Percentiles rank a stretch among this genome's conserved stretches.
Conservation (phyloP, 2,113 vertebrate species). For the Mormyrus iriodes region DNA sequence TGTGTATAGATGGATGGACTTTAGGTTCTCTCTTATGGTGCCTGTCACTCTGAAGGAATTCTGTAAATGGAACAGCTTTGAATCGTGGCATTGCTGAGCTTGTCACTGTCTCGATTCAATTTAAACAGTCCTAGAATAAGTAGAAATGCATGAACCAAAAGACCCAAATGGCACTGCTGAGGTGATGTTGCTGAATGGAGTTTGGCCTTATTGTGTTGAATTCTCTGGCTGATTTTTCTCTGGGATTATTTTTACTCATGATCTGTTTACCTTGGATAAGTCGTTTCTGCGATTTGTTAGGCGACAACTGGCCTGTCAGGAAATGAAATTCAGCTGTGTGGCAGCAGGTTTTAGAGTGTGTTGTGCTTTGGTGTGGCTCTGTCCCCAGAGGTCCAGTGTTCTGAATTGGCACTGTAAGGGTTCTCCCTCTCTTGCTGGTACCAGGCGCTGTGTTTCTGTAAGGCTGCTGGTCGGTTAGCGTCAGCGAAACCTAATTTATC, state of each 20-base stretch:
- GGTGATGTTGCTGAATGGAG: not conserved
- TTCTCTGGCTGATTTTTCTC: not conserved
- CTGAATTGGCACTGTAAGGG: not conserved
- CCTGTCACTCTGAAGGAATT: not conserved
- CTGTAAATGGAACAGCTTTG: not conserved
- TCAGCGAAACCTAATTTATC: not conserved
- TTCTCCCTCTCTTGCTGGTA: not conserved
- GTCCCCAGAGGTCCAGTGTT: not conserved
- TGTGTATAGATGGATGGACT: not conserved
- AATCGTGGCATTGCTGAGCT: not conserved
- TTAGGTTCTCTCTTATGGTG: not conserved
- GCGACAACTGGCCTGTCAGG: not conserved
- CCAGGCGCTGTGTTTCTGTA: not conserved
- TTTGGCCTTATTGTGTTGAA: not conserved
- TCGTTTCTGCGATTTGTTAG: not conserved
- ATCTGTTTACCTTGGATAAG: not conserved
- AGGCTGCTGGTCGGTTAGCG: not conserved
- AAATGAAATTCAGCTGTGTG: constrained; percentile 10
- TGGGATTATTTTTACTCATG: not conserved
- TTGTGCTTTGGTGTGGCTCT: not conserved
- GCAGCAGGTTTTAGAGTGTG: not conserved
- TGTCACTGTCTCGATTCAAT: not conserved
- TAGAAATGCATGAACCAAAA: not conserved
- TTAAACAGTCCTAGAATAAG: not conserved
- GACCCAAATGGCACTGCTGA: not conserved